Base-by-base conservation (phyloP, 2,113 vertebrate species). In the Leptobrachium ailaonicum region DNA sequence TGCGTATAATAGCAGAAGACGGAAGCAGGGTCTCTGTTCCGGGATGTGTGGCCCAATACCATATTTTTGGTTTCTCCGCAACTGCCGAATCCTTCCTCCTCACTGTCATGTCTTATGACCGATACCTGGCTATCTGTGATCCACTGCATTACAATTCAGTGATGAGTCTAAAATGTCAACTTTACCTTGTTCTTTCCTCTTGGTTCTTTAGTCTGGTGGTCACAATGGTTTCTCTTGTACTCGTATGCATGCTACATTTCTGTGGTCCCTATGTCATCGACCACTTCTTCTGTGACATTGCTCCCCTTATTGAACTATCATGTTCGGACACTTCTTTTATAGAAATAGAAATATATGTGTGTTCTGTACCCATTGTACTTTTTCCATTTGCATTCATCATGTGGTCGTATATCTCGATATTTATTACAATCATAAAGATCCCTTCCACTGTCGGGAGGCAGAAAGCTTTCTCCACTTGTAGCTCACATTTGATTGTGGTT, bases 401-500 rank as follows among this genome's bases (percentile, higher is more conserved):
- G 0, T n/a, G 82, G 71, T 86, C 86, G 2, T 89, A 88, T 6
- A 20, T 84, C 0, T 85, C 80, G 2, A 88, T 89, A 4, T 82
- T 89, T 14, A 2, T 82, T 20, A 81, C 83, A 3, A 77, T 88
- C 45, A 2, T 88, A 69, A 80, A 54, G 41, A 87, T 87, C 41
- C 41, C 71, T 2, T 85, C 84, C 0, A 12, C 14, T 14, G 74
- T 83, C 0, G 83, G 85, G 1, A 86, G 85, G n/a, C 58, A 66
- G 20, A 88, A 84, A 83, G 83, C 86, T 3, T 88, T 88, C 41
- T 87, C 85, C 3, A 88, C 85, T n/a, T 88, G 87, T 70, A 82
- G 85, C 41, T 88, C 85, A 7, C 86, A 89, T 13, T 80, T 88
- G 41, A 63, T 14, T 6, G 82, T 81, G 9, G 82, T 88, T 50